Evolutionary conservation across 1,140 invertebrate species (phyloP).

Genomic region (Potamilus streckersoni): DNA sequence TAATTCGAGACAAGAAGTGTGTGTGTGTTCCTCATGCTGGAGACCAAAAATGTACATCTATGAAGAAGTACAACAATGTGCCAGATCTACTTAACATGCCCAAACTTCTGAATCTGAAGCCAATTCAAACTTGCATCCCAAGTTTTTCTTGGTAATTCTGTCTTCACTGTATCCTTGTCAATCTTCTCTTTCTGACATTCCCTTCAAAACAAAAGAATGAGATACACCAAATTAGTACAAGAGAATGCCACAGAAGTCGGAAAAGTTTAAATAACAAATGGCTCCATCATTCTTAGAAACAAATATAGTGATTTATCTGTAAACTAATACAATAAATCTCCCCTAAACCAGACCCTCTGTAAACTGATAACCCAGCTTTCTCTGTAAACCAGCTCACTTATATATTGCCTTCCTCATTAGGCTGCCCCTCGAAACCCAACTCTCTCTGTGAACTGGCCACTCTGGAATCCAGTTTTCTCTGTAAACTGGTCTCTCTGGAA

Average conservation of each 20-base stretch:
- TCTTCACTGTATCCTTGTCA: slow-evolving; percentile 4
- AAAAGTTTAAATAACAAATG: neutral
- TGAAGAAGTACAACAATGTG: neutral
- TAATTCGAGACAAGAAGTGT: too few relatives aligned
- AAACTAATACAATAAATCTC: neutral
- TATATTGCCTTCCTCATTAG: too few relatives aligned
- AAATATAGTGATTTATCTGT: neutral
- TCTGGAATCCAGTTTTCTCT: too few relatives aligned
- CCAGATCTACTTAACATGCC: slow-evolving; percentile 6
- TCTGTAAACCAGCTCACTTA: too few relatives aligned
- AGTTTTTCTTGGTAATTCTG: slow-evolving; percentile 9
- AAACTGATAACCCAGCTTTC: neutral
- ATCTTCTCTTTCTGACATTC: slow-evolving; percentile 15
- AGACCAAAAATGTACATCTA: too few relatives aligned
- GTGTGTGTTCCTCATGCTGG: too few relatives aligned
- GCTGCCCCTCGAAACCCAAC: too few relatives aligned
- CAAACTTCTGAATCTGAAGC: slow-evolving; percentile 26
- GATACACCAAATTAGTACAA: neutral
- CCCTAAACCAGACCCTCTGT: neutral
- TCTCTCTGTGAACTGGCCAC: too few relatives aligned
- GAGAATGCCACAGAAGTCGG: neutral
- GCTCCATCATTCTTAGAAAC: neutral
- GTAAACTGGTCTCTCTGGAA: too few relatives aligned
- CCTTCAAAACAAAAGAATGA: slow-evolving; percentile 8
- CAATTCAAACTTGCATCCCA: slow-evolving; percentile 18